Base-by-base conservation (phyloP, 2,888 invertebrate species). In the Chirona hameri region DNA sequence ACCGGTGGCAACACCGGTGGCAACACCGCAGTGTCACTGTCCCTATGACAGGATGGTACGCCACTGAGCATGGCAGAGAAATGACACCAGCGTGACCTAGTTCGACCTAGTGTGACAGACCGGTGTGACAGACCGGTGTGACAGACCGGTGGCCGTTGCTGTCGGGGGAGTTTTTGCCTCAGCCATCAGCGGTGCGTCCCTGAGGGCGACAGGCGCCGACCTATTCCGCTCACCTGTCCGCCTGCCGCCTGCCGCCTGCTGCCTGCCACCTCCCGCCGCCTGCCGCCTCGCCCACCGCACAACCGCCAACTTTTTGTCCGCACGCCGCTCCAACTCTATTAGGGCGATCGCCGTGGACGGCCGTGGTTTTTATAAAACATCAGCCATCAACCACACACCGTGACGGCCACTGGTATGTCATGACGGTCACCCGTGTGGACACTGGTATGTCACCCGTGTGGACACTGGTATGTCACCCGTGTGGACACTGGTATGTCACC, bases 311-410 rank as follows among this genome's bases (percentile, higher is more conserved):
- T 76, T 76, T 76, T 76, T 76, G 76, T 39, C 21, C 24, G 24
- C 21, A 18, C 24, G 7, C 76, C 39, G 24, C 76, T 76, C 76
- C 76, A 76, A 46, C 76, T 76, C 76, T 76, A 76, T 76, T 76
- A 76, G 76, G 7, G 46, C 46, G 46, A 76, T 76, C 76, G 46
- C 15, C 76, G 76, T 76, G 76, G 46, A 24, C 46, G 46, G 46
- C 21, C 46, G 27, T 0, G 18, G 24, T 76, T 76, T 76, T 76
- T 76, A 12, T 9, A 0, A 39, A 15, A 39, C 5, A 76, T 72
- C 72, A 12, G 27, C 12, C 18, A n/a, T 24, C 65, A 60, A 27
- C 65, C 52, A 52, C 52, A 12, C 52, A 15, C 52, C 52, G 52
- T 52, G 52, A 52, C 52, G 52, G 52, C 39, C 2, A 39, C 39